These are phyloP conservation scores for Bergia sp. DNA, from an alignment of 92 coral and sea anemone genomes.

Conservation along the genomic window DNA sequence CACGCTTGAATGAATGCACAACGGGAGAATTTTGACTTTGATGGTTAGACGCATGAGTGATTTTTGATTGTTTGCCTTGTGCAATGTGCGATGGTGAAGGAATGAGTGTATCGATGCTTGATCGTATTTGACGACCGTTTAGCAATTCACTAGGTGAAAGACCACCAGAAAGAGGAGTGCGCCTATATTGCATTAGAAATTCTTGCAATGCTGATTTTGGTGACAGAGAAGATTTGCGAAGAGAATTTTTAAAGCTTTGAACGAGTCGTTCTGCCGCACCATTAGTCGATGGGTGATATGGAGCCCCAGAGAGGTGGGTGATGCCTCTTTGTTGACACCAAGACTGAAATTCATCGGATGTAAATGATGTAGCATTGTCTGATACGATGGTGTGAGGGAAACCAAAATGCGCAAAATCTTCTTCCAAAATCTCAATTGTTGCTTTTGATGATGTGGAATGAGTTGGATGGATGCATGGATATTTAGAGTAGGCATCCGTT, in stretches of 20 bases:
- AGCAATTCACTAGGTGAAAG: constrained; percentile 27
- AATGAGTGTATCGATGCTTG: constrained; percentile 2
- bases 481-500: constrained; percentile 36
- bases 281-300: constrained; percentile 42
- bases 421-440: constrained; percentile 27
- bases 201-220: constrained; percentile 12
- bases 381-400: constrained; percentile 49
- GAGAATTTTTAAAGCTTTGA: constrained; percentile 22
- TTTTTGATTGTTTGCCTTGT: constrained; percentile 7
- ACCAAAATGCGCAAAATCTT: constrained; percentile 47
- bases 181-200: constrained; percentile 28
- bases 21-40: background rate
- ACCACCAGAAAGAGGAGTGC: constrained; percentile 10
- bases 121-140: constrained; percentile 3
- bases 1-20: background rate
- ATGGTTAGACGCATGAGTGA: background rate
- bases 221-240: constrained; percentile 23
- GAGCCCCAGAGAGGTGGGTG: constrained; percentile 37
- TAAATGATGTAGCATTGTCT: constrained; percentile 38
- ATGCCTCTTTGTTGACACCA: constrained; percentile 42
- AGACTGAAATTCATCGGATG: constrained; percentile 41
- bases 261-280: constrained; percentile 43
- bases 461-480: constrained; percentile 39
- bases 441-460: constrained; percentile 25
- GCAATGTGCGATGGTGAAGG: constrained; percentile 19